Conservation (phyloP, 2,888 invertebrate genomes). For the Vanessa cardui region DNA sequence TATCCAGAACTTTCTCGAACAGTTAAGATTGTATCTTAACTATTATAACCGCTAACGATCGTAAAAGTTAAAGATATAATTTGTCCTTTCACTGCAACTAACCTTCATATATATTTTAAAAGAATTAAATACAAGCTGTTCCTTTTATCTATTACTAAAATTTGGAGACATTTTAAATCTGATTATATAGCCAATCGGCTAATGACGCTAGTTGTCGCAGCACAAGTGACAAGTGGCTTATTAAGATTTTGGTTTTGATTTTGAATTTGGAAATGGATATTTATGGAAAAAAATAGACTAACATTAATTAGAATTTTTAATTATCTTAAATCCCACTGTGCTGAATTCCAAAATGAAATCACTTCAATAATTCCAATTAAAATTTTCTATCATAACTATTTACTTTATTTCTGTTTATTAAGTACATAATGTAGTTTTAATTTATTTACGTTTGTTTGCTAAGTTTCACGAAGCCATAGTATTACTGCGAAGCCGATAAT, state of each 20-base stretch:
- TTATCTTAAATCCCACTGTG: too few relatives aligned
- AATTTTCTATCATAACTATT: too few relatives aligned
- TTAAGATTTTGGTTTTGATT: neutral
- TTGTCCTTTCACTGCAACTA: constrained; percentile 10
- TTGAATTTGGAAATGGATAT: neutral
- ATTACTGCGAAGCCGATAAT: constrained; percentile 32
- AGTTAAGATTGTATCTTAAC: constrained; percentile 38
- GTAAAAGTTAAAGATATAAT: constrained; percentile 22
- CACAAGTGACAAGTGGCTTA: neutral
- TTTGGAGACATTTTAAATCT: neutral
- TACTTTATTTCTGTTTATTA: too few relatives aligned
- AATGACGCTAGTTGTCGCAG: neutral
- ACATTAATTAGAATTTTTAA: too few relatives aligned
- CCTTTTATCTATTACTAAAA: neutral
- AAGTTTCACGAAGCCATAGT: constrained; percentile 23
- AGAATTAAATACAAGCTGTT: neutral
- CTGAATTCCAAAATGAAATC: too few relatives aligned
- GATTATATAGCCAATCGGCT: neutral
- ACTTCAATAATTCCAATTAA: too few relatives aligned
- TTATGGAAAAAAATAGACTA: neutral
- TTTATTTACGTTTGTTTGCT: constrained; percentile 1
- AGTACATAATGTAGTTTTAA: neutral
- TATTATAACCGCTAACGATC: constrained; percentile 23
- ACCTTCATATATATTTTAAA: neutral
- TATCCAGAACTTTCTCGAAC: constrained; percentile 40